A percentile compares a stretch with the other conserved stretches of the same genome.
phyloP scores from a whole-genome alignment of 2,797 vertebrate species.

The Sebastes flavidus region DNA sequence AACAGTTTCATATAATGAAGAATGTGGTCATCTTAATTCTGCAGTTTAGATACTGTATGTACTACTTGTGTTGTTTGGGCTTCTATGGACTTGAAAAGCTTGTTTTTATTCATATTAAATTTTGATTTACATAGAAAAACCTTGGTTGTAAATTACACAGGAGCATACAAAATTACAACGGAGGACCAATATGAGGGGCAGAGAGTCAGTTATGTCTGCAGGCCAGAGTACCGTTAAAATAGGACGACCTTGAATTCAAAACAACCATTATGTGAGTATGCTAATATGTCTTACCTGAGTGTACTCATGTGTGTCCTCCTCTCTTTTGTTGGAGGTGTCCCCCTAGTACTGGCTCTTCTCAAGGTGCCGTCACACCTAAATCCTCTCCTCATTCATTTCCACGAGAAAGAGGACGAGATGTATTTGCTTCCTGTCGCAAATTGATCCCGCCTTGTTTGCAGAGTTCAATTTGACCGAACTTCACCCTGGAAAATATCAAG shows the following conservation, averaged over 20 bases:
- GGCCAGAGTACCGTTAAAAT: slow-evolving; percentile 1
- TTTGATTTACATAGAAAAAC: slow-evolving; percentile 11
- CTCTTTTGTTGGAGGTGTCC: not conserved
- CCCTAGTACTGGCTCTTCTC: not conserved
- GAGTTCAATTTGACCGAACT: slow-evolving; percentile 10
- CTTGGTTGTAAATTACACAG: not conserved
- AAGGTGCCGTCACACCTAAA: not conserved
- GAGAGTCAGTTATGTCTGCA: not conserved
- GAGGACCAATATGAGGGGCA: not conserved
- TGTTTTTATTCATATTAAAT: slow-evolving; percentile 22
- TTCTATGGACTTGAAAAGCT: not conserved
- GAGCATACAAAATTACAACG: not conserved
- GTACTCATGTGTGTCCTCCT: not conserved
- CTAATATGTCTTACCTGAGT: not conserved
- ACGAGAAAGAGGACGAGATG: not conserved
- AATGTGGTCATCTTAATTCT: not conserved
- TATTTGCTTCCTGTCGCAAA: not conserved
- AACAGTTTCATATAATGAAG: not conserved
- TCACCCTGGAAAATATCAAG: slow-evolving; percentile 30
- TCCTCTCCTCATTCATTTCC: not conserved
- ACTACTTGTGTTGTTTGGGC: not conserved
- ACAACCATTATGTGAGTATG: not conserved
- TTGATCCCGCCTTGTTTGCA: slow-evolving; percentile 4
- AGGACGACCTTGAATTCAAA: not conserved
- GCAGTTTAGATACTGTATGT: not conserved